Percentiles rank a stretch among this genome's conserved stretches.
Conservation (phyloP, 2,113 vertebrate genomes). For the Hepsetus odoe region DNA sequence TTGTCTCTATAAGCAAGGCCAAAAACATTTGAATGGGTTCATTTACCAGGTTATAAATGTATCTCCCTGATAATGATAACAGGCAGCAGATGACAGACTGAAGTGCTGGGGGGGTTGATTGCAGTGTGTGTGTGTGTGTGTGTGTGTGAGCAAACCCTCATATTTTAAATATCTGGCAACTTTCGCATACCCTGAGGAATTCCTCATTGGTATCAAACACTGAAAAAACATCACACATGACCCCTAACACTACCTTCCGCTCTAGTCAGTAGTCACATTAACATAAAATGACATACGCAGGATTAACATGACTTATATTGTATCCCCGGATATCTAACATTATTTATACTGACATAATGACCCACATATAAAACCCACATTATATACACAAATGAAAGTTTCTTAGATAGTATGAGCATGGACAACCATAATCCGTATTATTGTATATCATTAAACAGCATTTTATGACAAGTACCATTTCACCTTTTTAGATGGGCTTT, state of each 20-base stretch:
- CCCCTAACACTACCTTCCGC: conserved; percentile 53
- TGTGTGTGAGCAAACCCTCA: background rate
- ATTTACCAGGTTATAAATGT: background rate
- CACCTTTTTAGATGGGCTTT: conserved; percentile 7
- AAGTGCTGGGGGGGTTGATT: background rate
- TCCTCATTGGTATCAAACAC: background rate
- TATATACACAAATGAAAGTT: conserved; percentile 35
- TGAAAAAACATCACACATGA: conserved; percentile 1
- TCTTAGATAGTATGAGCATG: background rate
- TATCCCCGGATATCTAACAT: background rate
- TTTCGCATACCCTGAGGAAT: background rate
- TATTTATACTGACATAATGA: background rate
- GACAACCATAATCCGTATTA: conserved; percentile 16
- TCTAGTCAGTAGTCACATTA: conserved; percentile 77
- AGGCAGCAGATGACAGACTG: conserved; percentile 47
- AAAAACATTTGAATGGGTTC: background rate
- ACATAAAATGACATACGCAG: conserved; percentile 50
- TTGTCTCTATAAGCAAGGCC: background rate
- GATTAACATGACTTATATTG: conserved; percentile 17
- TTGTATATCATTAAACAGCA: conserved; percentile 12
- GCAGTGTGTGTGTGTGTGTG: background rate
- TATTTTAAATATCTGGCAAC: background rate
- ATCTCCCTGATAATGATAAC: conserved; percentile 7
- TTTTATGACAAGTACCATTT: conserved; percentile 37
- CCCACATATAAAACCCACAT: background rate